Evolutionary conservation across 2,113 vertebrate species (phyloP).

Genomic region (Syngnathus floridae): DNA sequence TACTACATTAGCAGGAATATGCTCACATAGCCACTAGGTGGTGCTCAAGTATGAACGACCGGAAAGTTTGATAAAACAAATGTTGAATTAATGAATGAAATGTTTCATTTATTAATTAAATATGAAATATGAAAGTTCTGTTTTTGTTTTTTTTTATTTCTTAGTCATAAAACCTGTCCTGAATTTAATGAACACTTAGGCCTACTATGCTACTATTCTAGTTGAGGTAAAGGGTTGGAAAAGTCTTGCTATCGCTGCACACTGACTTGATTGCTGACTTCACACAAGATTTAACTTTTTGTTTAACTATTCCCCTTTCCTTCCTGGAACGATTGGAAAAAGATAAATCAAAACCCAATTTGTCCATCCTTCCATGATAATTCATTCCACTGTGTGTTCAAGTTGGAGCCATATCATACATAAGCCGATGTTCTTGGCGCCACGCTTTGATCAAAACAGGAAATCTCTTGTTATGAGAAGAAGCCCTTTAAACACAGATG

Average conservation of each 20-base stretch:
- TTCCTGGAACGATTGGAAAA: not conserved
- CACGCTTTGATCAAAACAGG: constrained; percentile 5
- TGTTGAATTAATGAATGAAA: no score
- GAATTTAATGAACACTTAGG: not conserved
- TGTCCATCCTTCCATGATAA: constrained; percentile 8
- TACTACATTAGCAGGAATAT: no score
- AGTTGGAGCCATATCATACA: constrained; percentile 26
- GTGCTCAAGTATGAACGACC: no score
- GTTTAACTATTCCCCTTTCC: constrained; percentile 4
- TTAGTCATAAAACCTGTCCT: not conserved
- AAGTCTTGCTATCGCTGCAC: not conserved
- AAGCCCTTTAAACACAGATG: constrained; percentile 38
- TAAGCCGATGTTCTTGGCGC: constrained; percentile 32
- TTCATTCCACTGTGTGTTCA: constrained; percentile 8
- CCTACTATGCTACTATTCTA: not conserved
- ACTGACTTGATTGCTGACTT: not conserved
- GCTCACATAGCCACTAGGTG: no score
- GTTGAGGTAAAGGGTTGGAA: not conserved
- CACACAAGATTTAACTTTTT: not conserved
- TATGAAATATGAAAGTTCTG: no score
- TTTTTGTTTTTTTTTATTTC: no score
- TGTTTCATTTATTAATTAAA: no score
- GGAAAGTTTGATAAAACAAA: no score
- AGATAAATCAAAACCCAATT: constrained; percentile 19
- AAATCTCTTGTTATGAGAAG: constrained; percentile 34